phyloP scores from a whole-genome alignment of 1,140 invertebrate genomes.

The Bicyclus anynana region DNA sequence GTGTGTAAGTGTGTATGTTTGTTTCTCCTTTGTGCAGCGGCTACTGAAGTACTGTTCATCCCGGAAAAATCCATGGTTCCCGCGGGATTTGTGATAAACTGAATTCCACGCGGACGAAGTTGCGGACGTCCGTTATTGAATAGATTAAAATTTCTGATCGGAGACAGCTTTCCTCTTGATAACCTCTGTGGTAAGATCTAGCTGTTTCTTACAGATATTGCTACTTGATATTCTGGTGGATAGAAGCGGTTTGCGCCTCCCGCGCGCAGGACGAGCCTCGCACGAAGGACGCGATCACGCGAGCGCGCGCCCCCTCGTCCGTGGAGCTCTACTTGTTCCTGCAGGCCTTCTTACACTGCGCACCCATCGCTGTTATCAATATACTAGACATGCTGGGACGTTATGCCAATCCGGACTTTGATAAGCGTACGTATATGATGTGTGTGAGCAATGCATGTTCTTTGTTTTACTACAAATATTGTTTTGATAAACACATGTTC shows the following conservation, averaged over 20 bases:
- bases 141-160: no score
- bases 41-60: no score
- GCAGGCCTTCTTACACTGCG: conserved; percentile 86
- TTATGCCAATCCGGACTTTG: conserved; percentile 43
- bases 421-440: conserved; percentile 56
- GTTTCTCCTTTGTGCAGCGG: no score
- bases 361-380: conserved; percentile 82
- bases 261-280: conserved; percentile 73
- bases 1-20: no score
- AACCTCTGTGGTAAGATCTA: no score
- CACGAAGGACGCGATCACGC: conserved; percentile 78
- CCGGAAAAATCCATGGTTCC: no score
- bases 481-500: background rate
- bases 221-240: conserved; percentile 83
- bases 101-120: no score
- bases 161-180: no score
- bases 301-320: conserved; percentile 78
- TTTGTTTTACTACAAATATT: background rate
- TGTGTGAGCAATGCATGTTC: background rate
- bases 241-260: conserved; percentile 81
- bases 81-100: no score
- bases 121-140: no score
- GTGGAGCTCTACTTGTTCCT: conserved; percentile 85
- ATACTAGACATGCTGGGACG: conserved; percentile 53
- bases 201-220: conserved; percentile 76